Percentiles rank a stretch among this genome's conserved stretches.
Conservation (phyloP, 2,113 vertebrate genomes). For the Bettongia penicillata region DNA sequence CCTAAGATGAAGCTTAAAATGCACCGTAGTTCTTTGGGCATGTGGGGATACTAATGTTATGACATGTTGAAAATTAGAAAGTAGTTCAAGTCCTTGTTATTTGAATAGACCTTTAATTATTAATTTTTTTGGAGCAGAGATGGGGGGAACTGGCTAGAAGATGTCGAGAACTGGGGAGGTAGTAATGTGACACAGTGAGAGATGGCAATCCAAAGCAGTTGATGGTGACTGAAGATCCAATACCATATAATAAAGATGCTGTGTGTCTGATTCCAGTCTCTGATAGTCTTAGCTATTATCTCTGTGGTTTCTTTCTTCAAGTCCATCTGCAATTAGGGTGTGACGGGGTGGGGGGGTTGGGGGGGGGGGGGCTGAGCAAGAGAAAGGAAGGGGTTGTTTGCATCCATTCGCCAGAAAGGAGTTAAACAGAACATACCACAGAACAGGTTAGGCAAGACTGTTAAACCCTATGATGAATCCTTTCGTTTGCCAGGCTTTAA, state of each 20-base stretch:
- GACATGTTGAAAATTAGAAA: neutral
- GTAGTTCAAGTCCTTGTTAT: neutral
- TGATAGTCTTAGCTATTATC: constrained; percentile 28
- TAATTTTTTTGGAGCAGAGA: neutral
- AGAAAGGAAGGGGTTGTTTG: constrained; percentile 76
- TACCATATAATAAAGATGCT: neutral
- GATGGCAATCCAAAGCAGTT: neutral
- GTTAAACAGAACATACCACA: constrained; percentile 83
- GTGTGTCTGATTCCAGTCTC: constrained; percentile 25
- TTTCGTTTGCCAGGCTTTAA: constrained; percentile 69
- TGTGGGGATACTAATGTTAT: neutral
- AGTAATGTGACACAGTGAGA: neutral
- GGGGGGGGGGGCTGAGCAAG: constrained; percentile 41
- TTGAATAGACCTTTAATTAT: neutral
- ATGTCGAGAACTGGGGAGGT: neutral
- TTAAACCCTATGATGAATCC: constrained; percentile 79
- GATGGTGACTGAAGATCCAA: neutral
- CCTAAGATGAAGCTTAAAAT: constrained; percentile 15
- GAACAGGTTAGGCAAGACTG: constrained; percentile 87
- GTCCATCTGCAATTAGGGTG: constrained; percentile 61
- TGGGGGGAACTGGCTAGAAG: neutral
- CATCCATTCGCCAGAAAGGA: constrained; percentile 77
- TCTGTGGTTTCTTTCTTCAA: neutral
- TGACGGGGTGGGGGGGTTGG: constrained; percentile 35
- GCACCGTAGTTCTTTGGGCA: neutral